A percentile compares a stretch with the other conserved stretches of the same genome.
These are phyloP conservation scores for Aegypius monachus DNA, from an alignment of 2,113 vertebrate species.

Conservation along the genomic window DNA sequence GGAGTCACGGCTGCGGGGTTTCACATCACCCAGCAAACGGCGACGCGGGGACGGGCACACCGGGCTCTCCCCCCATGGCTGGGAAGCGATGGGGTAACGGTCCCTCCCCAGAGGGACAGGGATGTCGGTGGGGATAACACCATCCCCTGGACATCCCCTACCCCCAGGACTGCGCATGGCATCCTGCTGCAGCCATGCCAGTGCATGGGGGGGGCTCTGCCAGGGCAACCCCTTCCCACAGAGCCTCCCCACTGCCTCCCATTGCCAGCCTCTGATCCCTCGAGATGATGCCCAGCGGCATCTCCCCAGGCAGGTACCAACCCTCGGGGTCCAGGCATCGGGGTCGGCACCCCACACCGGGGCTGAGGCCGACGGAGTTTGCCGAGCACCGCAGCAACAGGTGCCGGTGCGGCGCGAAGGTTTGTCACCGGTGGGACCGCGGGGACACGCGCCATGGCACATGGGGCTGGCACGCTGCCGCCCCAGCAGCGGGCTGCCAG, in stretches of 20 bases:
- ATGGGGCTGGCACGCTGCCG: neutral
- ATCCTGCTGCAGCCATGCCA: neutral
- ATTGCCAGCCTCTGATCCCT: accelerated
- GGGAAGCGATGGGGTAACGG: neutral
- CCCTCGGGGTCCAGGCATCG: no score
- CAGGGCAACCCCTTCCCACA: accelerated
- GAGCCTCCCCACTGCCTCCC: neutral
- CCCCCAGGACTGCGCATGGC: neutral
- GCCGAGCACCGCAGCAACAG: neutral
- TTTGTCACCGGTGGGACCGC: accelerated
- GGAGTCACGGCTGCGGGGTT: neutral
- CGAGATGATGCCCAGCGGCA: neutral
- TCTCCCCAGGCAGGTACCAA: neutral
- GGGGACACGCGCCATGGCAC: neutral
- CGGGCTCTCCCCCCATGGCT: neutral
- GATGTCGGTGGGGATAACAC: neutral
- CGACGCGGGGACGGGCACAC: accelerated
- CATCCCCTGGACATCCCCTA: neutral
- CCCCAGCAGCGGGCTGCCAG: neutral
- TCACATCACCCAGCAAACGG: neutral
- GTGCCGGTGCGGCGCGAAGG: neutral
- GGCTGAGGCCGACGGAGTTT: accelerated
- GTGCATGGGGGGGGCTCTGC: neutral
- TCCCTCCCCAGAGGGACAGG: neutral
- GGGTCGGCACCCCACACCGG: accelerated